These are phyloP conservation scores for Mimumesa dahlbomi DNA, from an alignment of 2,888 invertebrate genomes.

Conservation along the genomic window DNA sequence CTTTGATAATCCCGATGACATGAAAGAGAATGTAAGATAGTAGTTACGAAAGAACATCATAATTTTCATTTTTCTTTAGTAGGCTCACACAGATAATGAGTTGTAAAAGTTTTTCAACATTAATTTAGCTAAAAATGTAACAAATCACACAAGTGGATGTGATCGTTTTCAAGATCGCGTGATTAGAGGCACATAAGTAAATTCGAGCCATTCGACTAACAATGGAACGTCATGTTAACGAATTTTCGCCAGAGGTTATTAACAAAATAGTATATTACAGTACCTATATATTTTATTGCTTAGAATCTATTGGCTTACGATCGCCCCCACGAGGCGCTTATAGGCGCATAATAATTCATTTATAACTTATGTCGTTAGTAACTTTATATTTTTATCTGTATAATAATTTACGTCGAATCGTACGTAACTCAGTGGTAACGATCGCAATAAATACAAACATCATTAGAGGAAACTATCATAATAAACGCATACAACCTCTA, in stretches of 20 bases:
- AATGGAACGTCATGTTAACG: slow-evolving; percentile 72
- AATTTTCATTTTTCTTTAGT: too few relatives aligned
- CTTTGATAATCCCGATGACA: too few relatives aligned
- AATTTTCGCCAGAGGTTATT: slow-evolving; percentile 75
- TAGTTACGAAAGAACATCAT: too few relatives aligned
- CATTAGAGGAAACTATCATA: slow-evolving; percentile 29
- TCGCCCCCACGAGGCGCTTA: slow-evolving; percentile 64
- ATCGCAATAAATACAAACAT: slow-evolving; percentile 51
- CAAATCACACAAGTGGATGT: slow-evolving; percentile 8
- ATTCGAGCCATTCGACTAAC: slow-evolving; percentile 66
- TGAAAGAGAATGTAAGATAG: too few relatives aligned
- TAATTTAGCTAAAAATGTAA: neutral
- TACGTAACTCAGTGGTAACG: slow-evolving; percentile 43
- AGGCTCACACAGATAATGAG: neutral
- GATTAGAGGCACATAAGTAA: slow-evolving; percentile 63
- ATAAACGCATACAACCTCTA: slow-evolving; percentile 21
- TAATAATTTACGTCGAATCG: slow-evolving; percentile 48
- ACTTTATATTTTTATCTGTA: slow-evolving; percentile 47
- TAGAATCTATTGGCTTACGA: slow-evolving; percentile 77
- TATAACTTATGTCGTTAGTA: slow-evolving; percentile 58
- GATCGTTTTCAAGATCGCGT: slow-evolving; percentile 17
- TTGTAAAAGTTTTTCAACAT: neutral
- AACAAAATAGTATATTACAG: slow-evolving; percentile 80
- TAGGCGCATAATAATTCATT: slow-evolving; percentile 61
- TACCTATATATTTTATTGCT: slow-evolving; percentile 77